phyloP scores from a whole-genome alignment of 2,888 invertebrate species.

The Calephelis perditalis region DNA sequence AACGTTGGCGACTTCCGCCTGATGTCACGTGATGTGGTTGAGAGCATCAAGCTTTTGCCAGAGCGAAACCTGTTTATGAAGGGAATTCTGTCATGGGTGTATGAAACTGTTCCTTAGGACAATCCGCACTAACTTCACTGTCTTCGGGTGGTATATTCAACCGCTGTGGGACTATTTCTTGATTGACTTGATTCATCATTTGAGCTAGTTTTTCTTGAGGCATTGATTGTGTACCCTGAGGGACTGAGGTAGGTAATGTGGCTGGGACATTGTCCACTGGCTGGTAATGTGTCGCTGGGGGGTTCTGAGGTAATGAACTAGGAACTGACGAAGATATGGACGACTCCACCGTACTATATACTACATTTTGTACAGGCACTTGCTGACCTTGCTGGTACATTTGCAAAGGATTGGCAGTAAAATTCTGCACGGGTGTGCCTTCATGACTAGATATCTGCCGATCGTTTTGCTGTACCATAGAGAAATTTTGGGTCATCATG shows the following conservation, averaged over 20 bases:
- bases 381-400: constrained; percentile 60
- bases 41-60: too few relatives aligned
- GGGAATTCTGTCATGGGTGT: constrained; percentile 69
- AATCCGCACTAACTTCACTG: constrained; percentile 45
- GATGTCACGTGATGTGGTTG: too few relatives aligned
- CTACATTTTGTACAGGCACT: constrained; percentile 44
- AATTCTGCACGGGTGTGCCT: constrained; percentile 72
- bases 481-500: constrained; percentile 59
- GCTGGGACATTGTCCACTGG: constrained; percentile 38
- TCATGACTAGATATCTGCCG: constrained; percentile 75
- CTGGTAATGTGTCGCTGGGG: constrained; percentile 34
- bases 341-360: constrained; percentile 39
- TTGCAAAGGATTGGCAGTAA: constrained; percentile 63
- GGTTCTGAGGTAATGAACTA: constrained; percentile 35
- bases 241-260: constrained; percentile 34
- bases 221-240: constrained; percentile 16
- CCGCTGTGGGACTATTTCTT: constrained; percentile 51
- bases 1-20: too few relatives aligned
- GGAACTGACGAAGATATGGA: constrained; percentile 34
- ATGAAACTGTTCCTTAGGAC: constrained; percentile 62
- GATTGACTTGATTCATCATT: constrained; percentile 27
- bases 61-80: too few relatives aligned
- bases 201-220: constrained; percentile 20
- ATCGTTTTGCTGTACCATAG: constrained; percentile 59
- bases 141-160: constrained; percentile 50